These are phyloP conservation scores for Drosophila setifemur DNA, from an alignment of 1,140 invertebrate genomes.

Conservation along the genomic window DNA sequence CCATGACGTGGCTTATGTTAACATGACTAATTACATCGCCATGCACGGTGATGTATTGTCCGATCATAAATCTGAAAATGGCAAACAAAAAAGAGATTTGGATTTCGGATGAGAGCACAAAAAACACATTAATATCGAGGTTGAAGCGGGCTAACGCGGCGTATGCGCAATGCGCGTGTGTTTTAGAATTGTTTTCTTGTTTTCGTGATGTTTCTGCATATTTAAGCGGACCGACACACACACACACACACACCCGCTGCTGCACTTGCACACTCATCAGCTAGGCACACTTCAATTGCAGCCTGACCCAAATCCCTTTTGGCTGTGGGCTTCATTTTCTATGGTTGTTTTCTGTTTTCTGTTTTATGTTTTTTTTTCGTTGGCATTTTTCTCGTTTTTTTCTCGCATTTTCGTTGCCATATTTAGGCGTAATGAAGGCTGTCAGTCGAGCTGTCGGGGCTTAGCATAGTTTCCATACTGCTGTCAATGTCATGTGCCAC, in stretches of 20 bases:
- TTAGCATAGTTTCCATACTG: conserved; percentile 64
- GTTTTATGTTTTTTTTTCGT: conserved; percentile 21
- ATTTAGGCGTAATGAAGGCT: conserved; percentile 75
- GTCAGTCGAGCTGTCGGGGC: conserved; percentile 64
- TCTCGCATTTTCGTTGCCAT: conserved; percentile 66
- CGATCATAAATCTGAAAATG: conserved; percentile 88
- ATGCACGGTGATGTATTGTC: conserved; percentile 90
- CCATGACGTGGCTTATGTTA: conserved; percentile 92
- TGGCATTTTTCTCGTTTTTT: too few relatives aligned
- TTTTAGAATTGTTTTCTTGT: conserved; percentile 44
- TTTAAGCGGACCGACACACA: conserved; percentile 35
- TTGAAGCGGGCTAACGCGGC: conserved; percentile 28
- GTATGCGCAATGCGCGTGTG: conserved; percentile 57
- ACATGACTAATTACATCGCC: conserved; percentile 94
- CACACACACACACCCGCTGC: neutral
- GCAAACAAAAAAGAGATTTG: conserved; percentile 11
- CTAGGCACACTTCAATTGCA: conserved; percentile 69
- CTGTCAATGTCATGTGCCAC: conserved; percentile 77
- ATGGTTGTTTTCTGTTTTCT: conserved; percentile 31
- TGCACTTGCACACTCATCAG: conserved; percentile 32
- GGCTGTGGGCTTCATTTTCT: conserved; percentile 71
- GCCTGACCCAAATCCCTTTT: conserved; percentile 73
- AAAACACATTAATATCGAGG: conserved; percentile 61
- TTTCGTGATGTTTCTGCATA: conserved; percentile 40
- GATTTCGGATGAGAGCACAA: conserved; percentile 26